phyloP scores from a whole-genome alignment of 2,113 vertebrate species.

The Chaetodon trifascialis region DNA sequence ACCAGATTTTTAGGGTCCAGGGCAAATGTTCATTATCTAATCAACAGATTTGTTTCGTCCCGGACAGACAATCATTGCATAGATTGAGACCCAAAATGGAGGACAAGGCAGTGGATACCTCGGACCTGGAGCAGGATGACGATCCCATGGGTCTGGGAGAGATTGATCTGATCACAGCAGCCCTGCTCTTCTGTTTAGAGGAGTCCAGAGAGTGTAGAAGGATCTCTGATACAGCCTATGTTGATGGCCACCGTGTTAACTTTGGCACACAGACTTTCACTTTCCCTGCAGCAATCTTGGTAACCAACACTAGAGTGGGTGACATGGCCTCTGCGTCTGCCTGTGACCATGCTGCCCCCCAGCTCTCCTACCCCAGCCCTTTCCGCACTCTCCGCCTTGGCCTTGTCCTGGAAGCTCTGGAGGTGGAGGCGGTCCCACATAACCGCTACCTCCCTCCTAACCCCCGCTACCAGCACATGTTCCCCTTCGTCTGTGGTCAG shows the following conservation, averaged over 20 bases:
- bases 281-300: constrained; percentile 94
- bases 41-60: constrained; percentile 80
- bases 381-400: constrained; percentile 94
- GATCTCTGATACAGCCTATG: constrained; percentile 92
- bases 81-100: constrained; percentile 87
- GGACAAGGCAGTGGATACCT: constrained; percentile 96
- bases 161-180: constrained; percentile 95
- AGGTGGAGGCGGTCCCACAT: constrained; percentile 65
- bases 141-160: constrained; percentile 95
- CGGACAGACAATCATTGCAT: constrained; percentile 74
- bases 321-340: constrained; percentile 98
- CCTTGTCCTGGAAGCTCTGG: constrained; percentile 93
- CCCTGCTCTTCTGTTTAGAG: constrained; percentile 94
- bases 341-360: constrained; percentile 95
- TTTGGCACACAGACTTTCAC: constrained; percentile 98
- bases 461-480: constrained; percentile 86
- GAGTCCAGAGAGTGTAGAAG: constrained; percentile 94
- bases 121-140: constrained; percentile 92
- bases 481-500: constrained; percentile 98
- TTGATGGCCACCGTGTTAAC: constrained; percentile 89
- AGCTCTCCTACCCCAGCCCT: constrained; percentile 95
- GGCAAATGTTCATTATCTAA: constrained; percentile 83
- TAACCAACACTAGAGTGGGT: constrained; percentile 96
- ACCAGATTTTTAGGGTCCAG: constrained; percentile 84
- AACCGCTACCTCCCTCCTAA: constrained; percentile 72